Conservation (phyloP, 2,888 invertebrate genomes). For the Athrips mouffetella region DNA sequence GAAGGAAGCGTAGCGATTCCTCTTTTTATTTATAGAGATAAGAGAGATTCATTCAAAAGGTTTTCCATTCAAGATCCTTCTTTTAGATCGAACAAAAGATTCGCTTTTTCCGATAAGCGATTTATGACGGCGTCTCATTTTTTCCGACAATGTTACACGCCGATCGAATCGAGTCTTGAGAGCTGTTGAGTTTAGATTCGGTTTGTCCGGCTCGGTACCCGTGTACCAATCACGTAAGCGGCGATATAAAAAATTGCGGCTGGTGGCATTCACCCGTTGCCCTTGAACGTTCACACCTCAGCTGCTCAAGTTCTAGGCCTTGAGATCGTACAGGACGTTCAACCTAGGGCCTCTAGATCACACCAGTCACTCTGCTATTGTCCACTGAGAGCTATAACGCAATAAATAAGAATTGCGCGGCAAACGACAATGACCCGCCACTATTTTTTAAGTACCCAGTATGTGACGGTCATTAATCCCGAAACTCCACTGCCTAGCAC, state of each 20-base stretch:
- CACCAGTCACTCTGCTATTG: constrained; percentile 31
- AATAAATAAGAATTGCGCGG: background rate
- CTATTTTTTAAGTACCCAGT: constrained; percentile 18
- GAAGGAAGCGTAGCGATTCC: background rate
- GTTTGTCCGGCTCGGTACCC: constrained; percentile 36
- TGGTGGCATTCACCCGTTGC: constrained; percentile 72
- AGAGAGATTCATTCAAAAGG: constrained; percentile 14
- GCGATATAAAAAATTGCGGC: constrained; percentile 62
- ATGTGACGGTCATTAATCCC: constrained; percentile 40
- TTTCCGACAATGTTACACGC: background rate
- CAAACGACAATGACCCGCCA: constrained; percentile 31
- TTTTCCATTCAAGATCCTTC: constrained; percentile 47
- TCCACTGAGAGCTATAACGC: background rate
- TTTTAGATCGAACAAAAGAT: too few relatives aligned
- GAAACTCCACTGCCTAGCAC: constrained; percentile 31
- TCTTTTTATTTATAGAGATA: background rate
- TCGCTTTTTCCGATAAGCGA: too few relatives aligned
- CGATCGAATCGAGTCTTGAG: background rate
- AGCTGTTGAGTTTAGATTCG: background rate
- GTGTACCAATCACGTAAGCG: constrained; percentile 61
- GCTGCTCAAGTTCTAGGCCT: constrained; percentile 65
- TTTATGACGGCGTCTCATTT: background rate
- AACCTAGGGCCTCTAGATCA: constrained; percentile 49
- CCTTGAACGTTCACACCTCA: constrained; percentile 74
- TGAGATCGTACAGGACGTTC: constrained; percentile 65